Conservation (phyloP, 2,888 invertebrate genomes). For the Graphium colonna region DNA sequence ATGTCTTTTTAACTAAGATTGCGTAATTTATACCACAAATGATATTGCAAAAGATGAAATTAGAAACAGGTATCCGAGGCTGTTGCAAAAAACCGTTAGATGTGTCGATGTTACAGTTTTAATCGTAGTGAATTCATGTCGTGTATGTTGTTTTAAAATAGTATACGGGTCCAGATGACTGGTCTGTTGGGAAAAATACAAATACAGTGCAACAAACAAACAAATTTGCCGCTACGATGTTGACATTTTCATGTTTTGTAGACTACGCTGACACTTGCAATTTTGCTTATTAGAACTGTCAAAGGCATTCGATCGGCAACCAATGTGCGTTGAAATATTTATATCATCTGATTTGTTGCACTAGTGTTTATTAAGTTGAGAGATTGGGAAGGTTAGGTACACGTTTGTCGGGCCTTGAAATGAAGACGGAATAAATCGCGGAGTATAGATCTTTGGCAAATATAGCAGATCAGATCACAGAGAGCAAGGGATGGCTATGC, state of each 20-base stretch:
- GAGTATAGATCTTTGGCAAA: slow-evolving; percentile 4
- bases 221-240: background rate
- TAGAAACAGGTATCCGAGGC: slow-evolving; percentile 45
- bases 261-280: slow-evolving; percentile 1
- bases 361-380: slow-evolving; percentile 1
- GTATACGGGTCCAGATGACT: slow-evolving; percentile 52
- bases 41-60: slow-evolving; percentile 14
- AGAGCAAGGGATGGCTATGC: background rate
- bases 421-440: slow-evolving; percentile 7
- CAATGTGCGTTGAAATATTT: background rate
- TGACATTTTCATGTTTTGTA: background rate
- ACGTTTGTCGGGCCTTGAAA: slow-evolving; percentile 10
- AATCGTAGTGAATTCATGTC: slow-evolving; percentile 45
- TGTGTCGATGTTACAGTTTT: slow-evolving; percentile 48
- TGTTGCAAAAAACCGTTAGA: slow-evolving; percentile 47
- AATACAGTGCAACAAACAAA: slow-evolving; percentile 22
- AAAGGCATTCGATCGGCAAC: background rate
- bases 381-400: slow-evolving; percentile 2
- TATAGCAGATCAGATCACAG: background rate
- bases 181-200: slow-evolving; percentile 23
- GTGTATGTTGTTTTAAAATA: slow-evolving; percentile 36
- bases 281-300: slow-evolving; percentile 3
- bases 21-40: slow-evolving; percentile 15
- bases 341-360: slow-evolving; percentile 6
- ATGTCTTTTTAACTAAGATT: no score